Evolutionary conservation across 1,140 invertebrate genomes (phyloP), one percentile per base, ranked within the genome.

Genomic region (Drosophila athabasca): DNA sequence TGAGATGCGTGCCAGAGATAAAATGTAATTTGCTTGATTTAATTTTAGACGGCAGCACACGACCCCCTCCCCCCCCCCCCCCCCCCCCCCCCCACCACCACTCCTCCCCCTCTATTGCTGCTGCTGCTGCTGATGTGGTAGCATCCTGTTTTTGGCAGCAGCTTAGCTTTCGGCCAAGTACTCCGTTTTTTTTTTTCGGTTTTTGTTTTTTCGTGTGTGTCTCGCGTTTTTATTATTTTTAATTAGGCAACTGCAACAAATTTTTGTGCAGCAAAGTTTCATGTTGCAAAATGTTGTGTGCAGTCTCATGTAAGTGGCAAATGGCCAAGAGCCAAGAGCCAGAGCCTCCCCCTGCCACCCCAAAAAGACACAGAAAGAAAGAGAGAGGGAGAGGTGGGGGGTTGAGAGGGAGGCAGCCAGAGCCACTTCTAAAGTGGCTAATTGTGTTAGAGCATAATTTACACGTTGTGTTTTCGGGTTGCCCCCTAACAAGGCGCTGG

Each of bases 11-110:
- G 83, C 83, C 83, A 89, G 84, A 81, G 83, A 88, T 88, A 88
- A 88, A 88, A 88, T 39, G 83, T 88, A 88, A 88, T 88, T 88
- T 88, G 83, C 83, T 88, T 88, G 83, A 88, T 88, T 88, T 88
- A 88, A 88, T 88, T 88, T 88, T 88, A 88, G 84, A 83, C 83
- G 85, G 79, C 83, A 79, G 82, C 82, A 82, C 77, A 73, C 81
- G 73, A 77, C 74, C 79, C 62, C 68, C 67, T 68, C 62, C 62
- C 6, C 29, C 44, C 8, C 22, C 41, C 19, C 69, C 76, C 62
- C 61, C 70, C 62, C 62, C 8, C 22, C 44, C 13, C 22, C 46
- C 19, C 22, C 31, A 0, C 31, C 31, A 3, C 8, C 2, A 7
- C 29, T 5, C 31, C 31, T 0, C 29, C 2, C 2, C 29, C 24